Evolutionary conservation across 2,797 vertebrate species (phyloP), one percentile per base, ranked within the genome.

Genomic region (Myiotriccus ornatus): DNA sequence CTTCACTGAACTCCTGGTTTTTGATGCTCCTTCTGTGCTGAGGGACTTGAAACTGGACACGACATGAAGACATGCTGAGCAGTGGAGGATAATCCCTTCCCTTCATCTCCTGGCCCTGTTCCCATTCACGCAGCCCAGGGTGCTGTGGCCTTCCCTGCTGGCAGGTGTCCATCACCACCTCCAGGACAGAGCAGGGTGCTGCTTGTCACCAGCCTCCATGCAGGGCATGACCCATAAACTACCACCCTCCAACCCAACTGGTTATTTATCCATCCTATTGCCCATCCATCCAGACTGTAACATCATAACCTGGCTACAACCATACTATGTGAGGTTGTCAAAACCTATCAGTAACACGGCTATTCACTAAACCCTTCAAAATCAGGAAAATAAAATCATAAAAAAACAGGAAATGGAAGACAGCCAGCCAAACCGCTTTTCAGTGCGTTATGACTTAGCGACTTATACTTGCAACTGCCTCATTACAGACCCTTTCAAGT

Each of bases 51-150:
- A 84, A 64, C 10, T 9, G 65, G 39, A 74, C 30, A 9, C 0
- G 1, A n/a, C 37, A 39, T 1, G 3, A 8, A 71, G 56, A 34
- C 15, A 7, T 0, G 2, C 43, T 16, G 39, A 47, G 14, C 2
- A 65, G 19, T n/a, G 43, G n/a, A 76, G 43, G 67, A 69, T 28
- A 87, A 84, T 41, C 56, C 71, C 20, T 65, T 34, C 35, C 65
- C 57, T 16, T 49, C 34, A 50, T 77, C 35, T 84, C 46, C 74
- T 28, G 59, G 75, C 44, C 9, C 3, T 0, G 0, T 30, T 49
- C 56, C 74, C 0, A 0, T 12, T 55, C 46, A 8, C 16, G 6
- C 2, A 7, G 50, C n/a, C n/a, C 43, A 34, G 50, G 64, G 49
- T 32, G 52, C 25, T 1, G 15, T 13, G 56, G n/a, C 37, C 21